These are phyloP conservation scores for Dinocampus coccinellae DNA, from an alignment of 2,888 invertebrate genomes.

Conservation along the genomic window DNA sequence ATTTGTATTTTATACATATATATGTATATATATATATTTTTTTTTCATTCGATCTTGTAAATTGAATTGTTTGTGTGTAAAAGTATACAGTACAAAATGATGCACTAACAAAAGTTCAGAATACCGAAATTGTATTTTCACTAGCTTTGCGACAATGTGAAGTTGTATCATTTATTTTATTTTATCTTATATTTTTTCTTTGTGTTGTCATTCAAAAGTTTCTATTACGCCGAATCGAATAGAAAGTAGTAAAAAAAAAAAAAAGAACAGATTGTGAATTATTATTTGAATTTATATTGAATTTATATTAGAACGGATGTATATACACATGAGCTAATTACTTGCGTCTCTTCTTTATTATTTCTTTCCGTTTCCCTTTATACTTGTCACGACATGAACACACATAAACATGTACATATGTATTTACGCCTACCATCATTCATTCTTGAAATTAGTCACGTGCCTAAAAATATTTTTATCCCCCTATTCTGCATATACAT, in stretches of 20 bases:
- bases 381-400: not conserved
- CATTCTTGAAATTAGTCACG: conserved; percentile 63
- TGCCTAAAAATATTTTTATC: conserved; percentile 57
- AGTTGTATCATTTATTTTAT: not conserved
- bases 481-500: too few relatives aligned
- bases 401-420: too few relatives aligned
- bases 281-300: not conserved
- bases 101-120: not conserved
- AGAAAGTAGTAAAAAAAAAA: not conserved
- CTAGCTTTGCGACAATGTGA: not conserved
- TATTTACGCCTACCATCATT: conserved; percentile 52
- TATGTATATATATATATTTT: too few relatives aligned
- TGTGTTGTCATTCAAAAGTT: too few relatives aligned
- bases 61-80: not conserved
- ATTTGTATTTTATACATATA: not conserved
- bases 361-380: not conserved
- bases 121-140: not conserved
- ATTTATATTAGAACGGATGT: not conserved
- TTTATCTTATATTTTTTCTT: not conserved
- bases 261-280: not conserved
- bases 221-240: too few relatives aligned
- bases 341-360: not conserved
- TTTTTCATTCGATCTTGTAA: not conserved
- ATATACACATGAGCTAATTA: not conserved
- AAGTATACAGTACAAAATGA: not conserved